phyloP scores from a whole-genome alignment of 2,797 vertebrate species.

The Philypnodon macrostomus region DNA sequence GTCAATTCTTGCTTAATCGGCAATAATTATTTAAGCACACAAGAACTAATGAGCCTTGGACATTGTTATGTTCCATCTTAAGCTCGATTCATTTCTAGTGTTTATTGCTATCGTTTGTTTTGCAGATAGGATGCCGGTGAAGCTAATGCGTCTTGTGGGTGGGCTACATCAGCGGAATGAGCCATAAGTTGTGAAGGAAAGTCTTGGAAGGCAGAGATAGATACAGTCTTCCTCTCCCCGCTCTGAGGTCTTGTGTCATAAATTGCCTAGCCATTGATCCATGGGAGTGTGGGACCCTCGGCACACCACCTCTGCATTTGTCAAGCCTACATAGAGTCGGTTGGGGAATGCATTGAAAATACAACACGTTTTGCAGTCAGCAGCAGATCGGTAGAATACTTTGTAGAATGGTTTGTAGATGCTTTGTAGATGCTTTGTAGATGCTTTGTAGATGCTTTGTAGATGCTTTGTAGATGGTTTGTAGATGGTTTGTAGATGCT shows the following conservation, averaged over 20 bases:
- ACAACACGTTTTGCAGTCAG: too few species aligned
- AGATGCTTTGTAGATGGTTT: too few species aligned
- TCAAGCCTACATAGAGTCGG: constrained; percentile 51
- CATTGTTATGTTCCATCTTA: constrained; percentile 7
- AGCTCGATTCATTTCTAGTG: neutral
- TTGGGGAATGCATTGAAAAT: too few species aligned
- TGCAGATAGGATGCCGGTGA: constrained; percentile 12
- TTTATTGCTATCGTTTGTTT: constrained; percentile 16
- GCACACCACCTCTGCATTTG: constrained; percentile 61
- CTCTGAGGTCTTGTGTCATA: constrained; percentile 63
- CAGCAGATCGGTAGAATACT: too few species aligned
- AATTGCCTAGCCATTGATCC: constrained; percentile 77
- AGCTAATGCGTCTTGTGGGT: constrained; percentile 24
- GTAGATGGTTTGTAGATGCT: too few species aligned
- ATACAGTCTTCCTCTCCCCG: constrained; percentile 54
- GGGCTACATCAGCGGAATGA: constrained; percentile 52
- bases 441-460: too few species aligned
- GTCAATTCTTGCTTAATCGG: constrained; percentile 14
- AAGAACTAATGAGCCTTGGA: constrained; percentile 13
- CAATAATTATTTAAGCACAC: constrained; percentile 19
- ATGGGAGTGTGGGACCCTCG: constrained; percentile 63
- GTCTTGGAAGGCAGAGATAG: constrained; percentile 47
- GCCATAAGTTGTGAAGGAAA: constrained; percentile 37
- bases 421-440: too few species aligned
- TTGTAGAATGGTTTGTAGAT: too few species aligned